Evolutionary conservation across 1,140 invertebrate species (phyloP).

Genomic region (fruit fly (Drosophila melanogaster)): Release_6_plus_ISO1_MT NT_037436.4:6729501-6730000

Average conservation of each 20-base stretch:
- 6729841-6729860: slow-evolving; percentile 31
- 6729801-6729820: slow-evolving; percentile 53
- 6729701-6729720: slow-evolving; percentile 20
- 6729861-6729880: slow-evolving; percentile 50
- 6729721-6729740: slow-evolving; percentile 35
- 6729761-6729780: slow-evolving; percentile 54
- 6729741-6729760: slow-evolving; percentile 55
- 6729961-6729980: slow-evolving; percentile 25
- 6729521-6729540: slow-evolving; percentile 63
- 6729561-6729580: slow-evolving; percentile 47
- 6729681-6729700: slow-evolving; percentile 58
- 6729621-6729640: slow-evolving; percentile 69
- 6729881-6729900: slow-evolving; percentile 41
- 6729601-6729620: slow-evolving; percentile 54
- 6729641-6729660: slow-evolving; percentile 71
- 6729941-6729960: slow-evolving; percentile 12
- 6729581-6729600: slow-evolving; percentile 54
- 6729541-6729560: slow-evolving; percentile 46
- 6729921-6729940: slow-evolving; percentile 53
- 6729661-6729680: slow-evolving; percentile 65
- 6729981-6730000: slow-evolving; percentile 70
- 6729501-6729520: slow-evolving; percentile 79
- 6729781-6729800: slow-evolving; percentile 42
- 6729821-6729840: slow-evolving; percentile 37
- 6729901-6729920: slow-evolving; percentile 43